Conservation (phyloP, 2,888 invertebrate genomes). For the Hydraecia micacea region DNA sequence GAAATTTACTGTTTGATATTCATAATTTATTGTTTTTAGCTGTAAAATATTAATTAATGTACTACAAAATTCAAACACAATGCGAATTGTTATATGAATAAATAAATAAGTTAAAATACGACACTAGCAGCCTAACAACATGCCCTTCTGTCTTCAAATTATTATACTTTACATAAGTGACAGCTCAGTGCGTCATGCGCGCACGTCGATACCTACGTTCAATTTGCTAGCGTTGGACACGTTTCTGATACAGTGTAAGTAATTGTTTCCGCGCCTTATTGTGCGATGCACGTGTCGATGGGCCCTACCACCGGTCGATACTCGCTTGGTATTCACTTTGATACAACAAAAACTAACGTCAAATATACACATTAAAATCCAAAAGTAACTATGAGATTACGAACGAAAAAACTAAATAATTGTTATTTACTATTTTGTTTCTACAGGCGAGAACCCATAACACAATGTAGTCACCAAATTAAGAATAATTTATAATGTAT, state of each 20-base stretch:
- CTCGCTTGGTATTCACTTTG: slow-evolving; percentile 25
- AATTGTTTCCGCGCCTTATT: slow-evolving; percentile 67
- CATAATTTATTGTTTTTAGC: too few species aligned
- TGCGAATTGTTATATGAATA: too few species aligned
- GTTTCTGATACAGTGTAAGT: slow-evolving; percentile 61
- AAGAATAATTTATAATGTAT: too few species aligned
- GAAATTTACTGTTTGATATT: too few species aligned
- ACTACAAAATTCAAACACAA: too few species aligned
- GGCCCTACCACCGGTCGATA: slow-evolving; percentile 33
- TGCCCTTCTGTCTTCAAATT: neutral
- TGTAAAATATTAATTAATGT: too few species aligned
- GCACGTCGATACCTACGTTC: slow-evolving; percentile 40
- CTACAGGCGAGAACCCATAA: too few species aligned
- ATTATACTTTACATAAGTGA: slow-evolving; percentile 4
- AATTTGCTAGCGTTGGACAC: slow-evolving; percentile 51
- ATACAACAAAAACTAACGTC: neutral
- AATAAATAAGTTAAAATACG: too few species aligned
- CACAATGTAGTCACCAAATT: too few species aligned
- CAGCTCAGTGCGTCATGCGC: slow-evolving; percentile 5
- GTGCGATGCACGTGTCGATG: slow-evolving; percentile 60
- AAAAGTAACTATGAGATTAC: too few species aligned
- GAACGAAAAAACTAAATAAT: too few species aligned
- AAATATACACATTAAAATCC: neutral
- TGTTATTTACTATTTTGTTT: too few species aligned
- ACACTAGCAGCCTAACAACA: neutral